Evolutionary conservation across 1,140 invertebrate genomes (phyloP).

Genomic region (Eurosta solidaginis): DNA sequence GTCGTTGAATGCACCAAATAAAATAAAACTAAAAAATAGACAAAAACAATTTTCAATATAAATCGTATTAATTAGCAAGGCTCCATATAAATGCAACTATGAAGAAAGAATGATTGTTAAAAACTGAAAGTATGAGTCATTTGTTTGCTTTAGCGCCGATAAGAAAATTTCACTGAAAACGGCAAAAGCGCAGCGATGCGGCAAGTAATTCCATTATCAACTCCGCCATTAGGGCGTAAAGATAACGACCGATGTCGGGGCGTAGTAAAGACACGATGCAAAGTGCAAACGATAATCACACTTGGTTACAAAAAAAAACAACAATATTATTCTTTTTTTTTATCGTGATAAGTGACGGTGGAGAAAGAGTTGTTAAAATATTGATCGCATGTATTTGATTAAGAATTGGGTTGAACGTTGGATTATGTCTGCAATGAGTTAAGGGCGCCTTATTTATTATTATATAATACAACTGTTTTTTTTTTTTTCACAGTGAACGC

Average conservation of each 20-base stretch:
- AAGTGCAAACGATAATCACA: not conserved
- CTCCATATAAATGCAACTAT: not conserved
- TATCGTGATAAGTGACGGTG: not conserved
- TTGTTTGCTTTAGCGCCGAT: not conserved
- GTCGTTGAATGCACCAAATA: not conserved
- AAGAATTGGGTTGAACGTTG: too few species aligned
- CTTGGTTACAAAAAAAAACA: not conserved
- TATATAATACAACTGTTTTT: too few species aligned
- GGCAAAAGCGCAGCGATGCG: not conserved
- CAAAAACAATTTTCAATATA: not conserved
- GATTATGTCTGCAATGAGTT: too few species aligned
- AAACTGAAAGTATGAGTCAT: slow-evolving; percentile 6
- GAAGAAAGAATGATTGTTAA: not conserved
- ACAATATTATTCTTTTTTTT: not conserved
- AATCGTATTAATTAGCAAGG: not conserved
- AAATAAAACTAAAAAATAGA: not conserved
- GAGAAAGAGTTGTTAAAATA: not conserved
- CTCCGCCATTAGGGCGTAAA: not conserved
- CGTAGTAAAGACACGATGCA: not conserved
- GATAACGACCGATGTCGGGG: not conserved
- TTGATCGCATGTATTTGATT: too few species aligned
- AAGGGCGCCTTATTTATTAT: too few species aligned
- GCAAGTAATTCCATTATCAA: not conserved
- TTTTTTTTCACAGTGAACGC: too few species aligned
- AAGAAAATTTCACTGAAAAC: not conserved